Base-by-base conservation (phyloP, 2,888 invertebrate species). In the Nineta flava region DNA sequence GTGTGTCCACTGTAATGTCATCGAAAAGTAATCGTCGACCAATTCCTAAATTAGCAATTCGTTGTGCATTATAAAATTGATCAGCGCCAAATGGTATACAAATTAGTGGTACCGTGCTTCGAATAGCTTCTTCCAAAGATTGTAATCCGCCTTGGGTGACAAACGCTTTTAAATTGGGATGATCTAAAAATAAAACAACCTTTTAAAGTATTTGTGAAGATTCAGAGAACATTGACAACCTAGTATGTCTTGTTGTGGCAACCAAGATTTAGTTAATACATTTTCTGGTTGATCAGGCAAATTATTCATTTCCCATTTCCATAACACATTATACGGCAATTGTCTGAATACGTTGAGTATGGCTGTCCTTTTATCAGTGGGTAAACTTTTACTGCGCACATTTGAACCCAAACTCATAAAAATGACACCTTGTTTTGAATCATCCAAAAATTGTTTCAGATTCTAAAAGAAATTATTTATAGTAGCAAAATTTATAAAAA, bases 161-260 rank as follows among this genome's bases (percentile, higher is more conserved):
- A 26, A 26, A 26, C 7, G 26, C 26, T 26, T 26, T 26, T 7
- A 26, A 26, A 26, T 26, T 26, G 4, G 26, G 26, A 6, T 26
- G 26, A 26, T 26, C 26, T 26, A 7, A 2, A 26, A 26, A 5
- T 26, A 48, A 47, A 45, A 19, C 19, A 19, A 26, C 7, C 4
- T 7, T 26, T 26, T 7, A 26, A 26, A 26, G 7, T 7, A 6
- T 26, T 26, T n/a, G n/a, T n/a, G n/a, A n/a, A n/a, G n/a, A n/a
- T n/a, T n/a, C n/a, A n/a, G n/a, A 48, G 42, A 45, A 35, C 10
- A 35, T 35, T n/a, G n/a, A 26, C 26, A 26, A 74, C 76, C 73
- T 51, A 77, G 62, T 52, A 76, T 53, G 59, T 73, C 70, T 56
- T 74, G 71, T 54, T 77, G 77, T 1, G 76, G 74, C 50, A 74